Evolutionary conservation across 2,113 vertebrate species (phyloP), one percentile per base, ranked within the genome.

Genomic region (Carassius carassius): DNA sequence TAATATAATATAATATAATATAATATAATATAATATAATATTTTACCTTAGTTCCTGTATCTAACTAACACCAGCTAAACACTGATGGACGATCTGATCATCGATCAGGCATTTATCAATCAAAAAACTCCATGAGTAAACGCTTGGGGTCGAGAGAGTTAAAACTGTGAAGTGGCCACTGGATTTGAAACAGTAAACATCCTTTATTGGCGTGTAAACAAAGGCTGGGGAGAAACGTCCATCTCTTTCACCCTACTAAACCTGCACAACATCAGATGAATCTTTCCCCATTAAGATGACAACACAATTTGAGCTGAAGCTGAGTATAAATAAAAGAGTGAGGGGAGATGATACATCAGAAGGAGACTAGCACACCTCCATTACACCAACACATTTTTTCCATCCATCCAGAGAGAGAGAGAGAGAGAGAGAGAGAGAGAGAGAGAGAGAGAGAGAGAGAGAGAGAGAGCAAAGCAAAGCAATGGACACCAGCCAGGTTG

Each of bases 251-350:
- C 91, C 92, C 93, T 92, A 91, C 92, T 92, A 91, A 93, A 92
- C 90, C 89, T 87, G 87, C 87, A 87, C 91, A 91, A 93, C 91
- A 93, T 93, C 92, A 94, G 90, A 95, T 95, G 92, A 95, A 95
- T 95, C 92, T 92, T 93, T 91, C 84, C 87, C 92, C 91, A 93
- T 94, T 94, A 93, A 91, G 92, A 93, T 92, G 94, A 94, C 94
- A 95, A 92, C 91, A 92, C 94, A 95, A 94, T 94, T 93, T 95
- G 93, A 90, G 91, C 92, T 90, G 92, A 92, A 94, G 94, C 93
- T 94, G 93, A 94, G 93, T 94, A 93, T 95, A 95, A 95, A 95
- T 95, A 95, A 95, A 95, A 92, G 94, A 89, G 65, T 90, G 91
- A 93, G 93, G 93, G 92, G 91, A 94, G 93, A 95, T 95, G 94